These are phyloP conservation scores for Dipodomys ordii DNA, from an alignment of 2,113 vertebrate genomes.

Conservation along the genomic window DNA sequence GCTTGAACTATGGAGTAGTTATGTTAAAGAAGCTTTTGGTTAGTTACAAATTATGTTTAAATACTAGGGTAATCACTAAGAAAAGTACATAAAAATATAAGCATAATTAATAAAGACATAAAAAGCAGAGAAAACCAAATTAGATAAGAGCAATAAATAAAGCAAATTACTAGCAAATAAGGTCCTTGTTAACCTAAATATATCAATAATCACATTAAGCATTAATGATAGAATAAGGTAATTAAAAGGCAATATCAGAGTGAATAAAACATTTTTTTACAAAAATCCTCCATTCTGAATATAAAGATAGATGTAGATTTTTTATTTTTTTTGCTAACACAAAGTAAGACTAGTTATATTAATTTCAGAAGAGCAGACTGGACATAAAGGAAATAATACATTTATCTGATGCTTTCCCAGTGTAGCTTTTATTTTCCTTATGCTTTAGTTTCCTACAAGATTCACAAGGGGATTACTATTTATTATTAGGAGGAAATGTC, in stretches of 20 bases:
- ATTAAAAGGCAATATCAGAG: too few species aligned
- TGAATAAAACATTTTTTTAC: too few species aligned
- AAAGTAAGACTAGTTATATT: neutral
- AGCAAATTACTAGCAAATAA: too few species aligned
- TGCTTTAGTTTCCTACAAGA: neutral
- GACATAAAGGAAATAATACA: neutral
- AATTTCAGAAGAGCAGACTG: neutral
- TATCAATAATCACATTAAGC: too few species aligned
- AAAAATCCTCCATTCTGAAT: neutral
- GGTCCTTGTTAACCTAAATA: too few species aligned
- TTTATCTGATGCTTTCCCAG: neutral
- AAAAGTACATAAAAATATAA: too few species aligned
- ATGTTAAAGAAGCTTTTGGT: neutral
- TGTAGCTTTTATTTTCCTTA: neutral
- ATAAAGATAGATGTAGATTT: neutral
- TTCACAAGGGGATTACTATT: neutral
- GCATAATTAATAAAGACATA: too few species aligned
- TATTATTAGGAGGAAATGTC: neutral
- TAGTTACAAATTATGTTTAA: neutral
- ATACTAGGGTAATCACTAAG: neutral
- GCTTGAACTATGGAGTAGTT: too few species aligned
- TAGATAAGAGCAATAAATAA: too few species aligned
- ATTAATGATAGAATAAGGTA: too few species aligned
- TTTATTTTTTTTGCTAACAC: too few species aligned
- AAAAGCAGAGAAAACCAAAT: too few species aligned